Base-by-base conservation (phyloP, 2,888 invertebrate species). In the Clunio marinus region DNA sequence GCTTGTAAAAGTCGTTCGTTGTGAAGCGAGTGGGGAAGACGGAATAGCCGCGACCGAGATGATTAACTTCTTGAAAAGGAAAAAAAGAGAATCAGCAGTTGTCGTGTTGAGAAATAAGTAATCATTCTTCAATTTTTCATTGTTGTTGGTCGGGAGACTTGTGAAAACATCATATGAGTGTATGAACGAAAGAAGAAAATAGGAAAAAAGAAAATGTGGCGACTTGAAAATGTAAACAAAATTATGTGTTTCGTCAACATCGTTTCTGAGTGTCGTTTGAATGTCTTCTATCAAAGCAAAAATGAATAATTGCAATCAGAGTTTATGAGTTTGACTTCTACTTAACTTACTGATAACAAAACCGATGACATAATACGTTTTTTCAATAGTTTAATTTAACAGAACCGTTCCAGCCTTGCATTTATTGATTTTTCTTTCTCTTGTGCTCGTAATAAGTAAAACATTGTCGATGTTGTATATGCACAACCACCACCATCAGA, bases 181-280 rank as follows among this genome's bases (percentile, higher is more conserved):
- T 41, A 17, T n/a, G 22, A 32, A 32, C 4, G 32, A 32, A 32
- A 32, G 32, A 32, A 32, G 32, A 32, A 32, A 51, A 17, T 20
- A 28, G 32, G 41, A 60, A 60, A 60, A 22, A 24, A 37, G 13
- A 46, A 27, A 63, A 63, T 63, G 45, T 63, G 63, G 63, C 63
- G 63, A 46, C 63, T 63, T 27, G 24, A 45, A 28, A 41, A 62
- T 63, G 63, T 63, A 63, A 63, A 63, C 63, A 63, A 41, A 57
- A 27, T n/a, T n/a, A n/a, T n/a, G n/a, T n/a, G n/a, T n/a, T n/a
- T n/a, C n/a, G n/a, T n/a, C n/a, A n/a, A n/a, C n/a, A n/a, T n/a
- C n/a, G n/a, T n/a, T n/a, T n/a, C n/a, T n/a, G n/a, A n/a, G n/a
- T n/a, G n/a, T n/a, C 4, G 22, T 57, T 55, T 57, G 24, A 8